Percentiles rank a stretch among this genome's conserved stretches.
Evolutionary conservation across 2,797 vertebrate genomes (phyloP).

Genomic region (Naso thynnoides): DNA sequence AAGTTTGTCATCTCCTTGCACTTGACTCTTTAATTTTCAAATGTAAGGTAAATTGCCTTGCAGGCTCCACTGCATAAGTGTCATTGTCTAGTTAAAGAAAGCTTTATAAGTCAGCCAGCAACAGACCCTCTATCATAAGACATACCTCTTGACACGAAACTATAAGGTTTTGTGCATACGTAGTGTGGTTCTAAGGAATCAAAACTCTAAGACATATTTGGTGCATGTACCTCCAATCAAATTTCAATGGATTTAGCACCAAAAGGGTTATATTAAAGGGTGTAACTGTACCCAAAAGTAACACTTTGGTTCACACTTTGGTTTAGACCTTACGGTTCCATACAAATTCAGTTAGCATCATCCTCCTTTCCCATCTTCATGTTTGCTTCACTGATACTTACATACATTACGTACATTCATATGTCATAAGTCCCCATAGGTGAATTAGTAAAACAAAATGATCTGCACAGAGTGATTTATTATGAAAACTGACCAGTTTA

Average conservation of each 20-base stretch:
- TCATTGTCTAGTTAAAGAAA: slow-evolving; percentile 45
- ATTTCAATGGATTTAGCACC: slow-evolving; percentile 9
- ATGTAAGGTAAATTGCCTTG: slow-evolving; percentile 41
- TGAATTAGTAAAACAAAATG: too few species aligned
- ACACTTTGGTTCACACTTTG: too few species aligned
- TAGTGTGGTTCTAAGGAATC: slow-evolving; percentile 2
- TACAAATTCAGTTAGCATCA: too few species aligned
- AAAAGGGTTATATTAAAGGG: not conserved
- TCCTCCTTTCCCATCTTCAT: too few species aligned
- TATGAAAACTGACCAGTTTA: too few species aligned
- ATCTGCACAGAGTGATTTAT: too few species aligned
- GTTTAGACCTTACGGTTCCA: too few species aligned
- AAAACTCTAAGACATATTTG: slow-evolving; percentile 14
- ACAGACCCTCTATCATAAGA: slow-evolving; percentile 37
- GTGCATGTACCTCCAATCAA: not conserved
- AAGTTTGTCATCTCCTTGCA: slow-evolving; percentile 45
- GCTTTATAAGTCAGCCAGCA: slow-evolving; percentile 34
- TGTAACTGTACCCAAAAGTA: too few species aligned
- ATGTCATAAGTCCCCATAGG: too few species aligned
- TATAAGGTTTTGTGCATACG: slow-evolving; percentile 25
- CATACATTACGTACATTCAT: too few species aligned
- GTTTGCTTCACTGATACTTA: too few species aligned
- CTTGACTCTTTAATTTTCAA: slow-evolving; percentile 51
- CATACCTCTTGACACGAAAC: slow-evolving; percentile 41
- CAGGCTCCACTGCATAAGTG: slow-evolving; percentile 32